Conservation (phyloP, 2,113 vertebrate species). For the Heterotis niloticus region DNA sequence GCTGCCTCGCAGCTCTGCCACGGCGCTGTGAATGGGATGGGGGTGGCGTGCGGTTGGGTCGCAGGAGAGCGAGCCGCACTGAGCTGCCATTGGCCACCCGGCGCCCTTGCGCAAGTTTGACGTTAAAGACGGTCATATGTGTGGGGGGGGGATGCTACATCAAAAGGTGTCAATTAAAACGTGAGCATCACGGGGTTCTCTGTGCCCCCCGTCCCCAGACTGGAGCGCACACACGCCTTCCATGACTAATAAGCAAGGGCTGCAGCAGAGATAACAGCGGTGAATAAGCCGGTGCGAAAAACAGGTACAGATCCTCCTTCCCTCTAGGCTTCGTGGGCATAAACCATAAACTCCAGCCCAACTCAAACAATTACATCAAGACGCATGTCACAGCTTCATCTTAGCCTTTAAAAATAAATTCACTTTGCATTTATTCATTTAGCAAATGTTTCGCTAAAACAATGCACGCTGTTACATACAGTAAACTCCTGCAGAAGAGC, state of each 20-base stretch:
- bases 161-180: slow-evolving; percentile 73
- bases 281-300: neutral
- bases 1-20: slow-evolving; percentile 20
- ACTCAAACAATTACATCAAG: neutral
- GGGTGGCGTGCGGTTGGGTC: slow-evolving; percentile 53
- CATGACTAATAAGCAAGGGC: slow-evolving; percentile 58
- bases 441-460: too few species aligned
- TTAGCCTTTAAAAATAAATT: too few species aligned
- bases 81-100: slow-evolving; percentile 70
- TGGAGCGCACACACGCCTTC: slow-evolving; percentile 51
- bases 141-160: slow-evolving; percentile 72
- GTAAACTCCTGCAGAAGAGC: too few species aligned
- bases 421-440: too few species aligned
- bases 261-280: slow-evolving; percentile 56
- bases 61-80: slow-evolving; percentile 61
- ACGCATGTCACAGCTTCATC: neutral
- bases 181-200: slow-evolving; percentile 55
- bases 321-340: neutral
- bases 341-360: neutral
- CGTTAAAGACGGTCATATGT: slow-evolving; percentile 64
- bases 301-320: neutral
- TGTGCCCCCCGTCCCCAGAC: slow-evolving; percentile 57
- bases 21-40: slow-evolving; percentile 44
- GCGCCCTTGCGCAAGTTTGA: slow-evolving; percentile 73
- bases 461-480: too few species aligned